Base-by-base conservation (phyloP, 2,797 vertebrate genomes). In the Periparus ater region DNA sequence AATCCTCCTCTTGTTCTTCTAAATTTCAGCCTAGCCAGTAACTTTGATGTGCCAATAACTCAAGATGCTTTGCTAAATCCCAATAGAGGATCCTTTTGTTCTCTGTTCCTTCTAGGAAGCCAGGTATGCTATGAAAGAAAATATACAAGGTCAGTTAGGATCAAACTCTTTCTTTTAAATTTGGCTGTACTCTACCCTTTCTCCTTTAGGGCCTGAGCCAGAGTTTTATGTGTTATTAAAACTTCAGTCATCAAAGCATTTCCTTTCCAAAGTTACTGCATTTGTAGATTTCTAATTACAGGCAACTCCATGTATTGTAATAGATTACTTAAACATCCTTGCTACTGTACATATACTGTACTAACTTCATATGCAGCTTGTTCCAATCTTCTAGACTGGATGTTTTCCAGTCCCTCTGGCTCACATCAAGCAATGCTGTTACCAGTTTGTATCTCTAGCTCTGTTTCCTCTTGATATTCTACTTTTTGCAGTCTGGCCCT, bases 241-340 rank as follows among this genome's bases (percentile, higher is more conserved):
- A 63, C 29, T 79, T 40, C 57, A 80, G 42, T 47, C 4, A 1
- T 87, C 63, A 91, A 88, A 95, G 29, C 65, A 42, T 85, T 94
- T 89, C 53, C 71, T 77, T 60, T 79, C 80, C 85, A 67, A 79
- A 76, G 62, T 73, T 81, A 51, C 78, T 88, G 45, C 65, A 76
- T 89, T 75, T 93, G 61, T 54, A 94, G 79, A 65, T 88, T 87
- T 92, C 67, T 82, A 76, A 89, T 82, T 91, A 32, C 71, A 82
- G 60, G 26, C 30, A 38, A 44, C 55, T 76, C 20, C 53, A 17
- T 1, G 10, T 13, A 13, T 18, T 60, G 27, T 42, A 75, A 74
- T 36, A 73, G 47, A 85, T 93, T 26, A 36, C n/a, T 94, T 66
- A 73, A 82, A 67, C 75, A 61, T 77, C 94, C 61, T 91, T 77